These are phyloP conservation scores for Plecotus auritus DNA, from an alignment of 2,113 vertebrate genomes.

Conservation along the genomic window DNA sequence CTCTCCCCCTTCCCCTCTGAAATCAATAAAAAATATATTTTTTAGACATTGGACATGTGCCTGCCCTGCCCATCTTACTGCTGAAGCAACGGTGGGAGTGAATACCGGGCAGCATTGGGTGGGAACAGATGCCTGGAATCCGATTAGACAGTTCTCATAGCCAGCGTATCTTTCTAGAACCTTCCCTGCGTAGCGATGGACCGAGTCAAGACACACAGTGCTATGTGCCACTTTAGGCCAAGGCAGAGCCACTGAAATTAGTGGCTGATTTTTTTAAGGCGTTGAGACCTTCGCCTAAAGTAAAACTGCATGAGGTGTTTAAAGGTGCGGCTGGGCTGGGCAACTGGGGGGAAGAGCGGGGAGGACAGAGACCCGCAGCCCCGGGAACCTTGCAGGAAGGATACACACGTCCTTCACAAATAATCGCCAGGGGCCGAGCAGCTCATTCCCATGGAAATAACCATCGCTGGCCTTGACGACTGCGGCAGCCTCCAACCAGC, in stretches of 20 bases:
- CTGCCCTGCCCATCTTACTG: not conserved
- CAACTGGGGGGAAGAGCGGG: not conserved
- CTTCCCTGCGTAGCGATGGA: not conserved
- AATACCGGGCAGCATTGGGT: not conserved
- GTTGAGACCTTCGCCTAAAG: not conserved
- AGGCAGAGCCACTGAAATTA: not conserved
- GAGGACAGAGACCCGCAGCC: no score
- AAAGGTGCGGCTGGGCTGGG: no score
- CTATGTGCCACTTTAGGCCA: not conserved
- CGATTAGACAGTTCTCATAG: not conserved
- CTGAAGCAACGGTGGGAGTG: not conserved
- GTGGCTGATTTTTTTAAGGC: not conserved
- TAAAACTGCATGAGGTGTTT: not conserved
- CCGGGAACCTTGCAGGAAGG: not conserved
- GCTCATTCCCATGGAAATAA: not conserved
- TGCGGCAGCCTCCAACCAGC: fast-evolving
- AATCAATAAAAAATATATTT: no score
- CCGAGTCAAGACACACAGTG: not conserved
- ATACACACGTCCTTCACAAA: not conserved
- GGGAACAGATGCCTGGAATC: not conserved
- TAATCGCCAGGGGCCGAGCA: not conserved
- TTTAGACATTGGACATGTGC: not conserved
- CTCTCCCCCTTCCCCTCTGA: no score
- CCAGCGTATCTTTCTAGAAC: not conserved
- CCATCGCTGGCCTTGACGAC: not conserved